Conservation (phyloP, 1,140 invertebrate genomes). For the Zaprionus gabonicus region DNA sequence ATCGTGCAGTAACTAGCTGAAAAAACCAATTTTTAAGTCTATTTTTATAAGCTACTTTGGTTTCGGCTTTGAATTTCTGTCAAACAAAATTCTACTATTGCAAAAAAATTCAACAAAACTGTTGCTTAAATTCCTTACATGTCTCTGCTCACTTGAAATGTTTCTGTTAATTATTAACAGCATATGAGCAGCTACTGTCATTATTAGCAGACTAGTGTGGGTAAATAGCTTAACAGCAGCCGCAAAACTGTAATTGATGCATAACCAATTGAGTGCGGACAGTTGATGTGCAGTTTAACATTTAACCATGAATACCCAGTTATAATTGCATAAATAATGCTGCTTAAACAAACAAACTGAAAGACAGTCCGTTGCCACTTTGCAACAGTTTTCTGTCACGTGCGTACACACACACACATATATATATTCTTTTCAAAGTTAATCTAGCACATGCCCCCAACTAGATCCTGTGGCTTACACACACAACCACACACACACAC, state of each 20-base stretch:
- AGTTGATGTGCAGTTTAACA: constrained; percentile 3
- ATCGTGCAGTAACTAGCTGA: no score
- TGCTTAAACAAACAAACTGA: not conserved
- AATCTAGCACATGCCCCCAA: constrained; percentile 20
- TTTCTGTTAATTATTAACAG: not conserved
- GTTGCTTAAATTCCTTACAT: no score
- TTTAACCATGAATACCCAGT: not conserved
- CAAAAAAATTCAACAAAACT: no score
- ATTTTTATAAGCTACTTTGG: no score
- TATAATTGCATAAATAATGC: not conserved
- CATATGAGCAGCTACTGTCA: not conserved
- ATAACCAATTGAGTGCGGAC: not conserved
- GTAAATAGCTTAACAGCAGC: not conserved
- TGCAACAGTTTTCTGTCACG: not conserved
- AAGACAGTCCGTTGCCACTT: not conserved
- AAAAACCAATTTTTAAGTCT: no score
- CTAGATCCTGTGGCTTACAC: constrained; percentile 29
- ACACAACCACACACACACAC: constrained; percentile 4
- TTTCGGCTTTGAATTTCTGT: no score
- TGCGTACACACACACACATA: not conserved
- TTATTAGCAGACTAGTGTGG: no score
- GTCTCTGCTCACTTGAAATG: not conserved
- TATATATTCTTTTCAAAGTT: constrained; percentile 19
- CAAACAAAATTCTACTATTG: no score
- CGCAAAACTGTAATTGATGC: constrained; percentile 1